A percentile compares a stretch with the other conserved stretches of the same genome.
These are phyloP conservation scores for Ephialtes manifestator DNA, from an alignment of 2,888 invertebrate species.

Conservation along the genomic window DNA sequence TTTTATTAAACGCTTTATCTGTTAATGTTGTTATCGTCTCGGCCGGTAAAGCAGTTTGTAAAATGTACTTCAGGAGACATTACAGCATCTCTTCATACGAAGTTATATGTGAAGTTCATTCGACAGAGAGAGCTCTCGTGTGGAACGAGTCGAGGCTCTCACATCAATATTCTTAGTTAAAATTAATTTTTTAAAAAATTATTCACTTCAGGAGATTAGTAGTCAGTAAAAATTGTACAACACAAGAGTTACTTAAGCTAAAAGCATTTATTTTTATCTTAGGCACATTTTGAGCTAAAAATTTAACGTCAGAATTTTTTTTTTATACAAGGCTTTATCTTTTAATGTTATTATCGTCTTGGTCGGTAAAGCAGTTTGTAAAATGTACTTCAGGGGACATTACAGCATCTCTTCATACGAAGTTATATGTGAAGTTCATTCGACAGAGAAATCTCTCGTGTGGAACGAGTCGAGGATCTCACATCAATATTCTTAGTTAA, in stretches of 20 bases:
- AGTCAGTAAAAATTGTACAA: too few species aligned
- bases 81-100: neutral
- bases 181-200: too few species aligned
- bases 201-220: too few species aligned
- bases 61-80: neutral
- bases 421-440: conserved; percentile 3
- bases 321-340: too few species aligned
- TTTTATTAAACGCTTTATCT: too few species aligned
- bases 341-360: neutral
- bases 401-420: neutral
- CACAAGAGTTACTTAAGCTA: too few species aligned
- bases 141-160: conserved; percentile 30
- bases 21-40: neutral
- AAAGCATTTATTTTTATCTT: neutral
- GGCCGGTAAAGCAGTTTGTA: neutral
- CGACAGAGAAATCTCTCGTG: conserved; percentile 19
- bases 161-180: too few species aligned
- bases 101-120: conserved; percentile 3
- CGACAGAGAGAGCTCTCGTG: conserved; percentile 22
- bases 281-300: neutral
- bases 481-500: too few species aligned
- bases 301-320: neutral
- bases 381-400: neutral
- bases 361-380: conserved; percentile 1
- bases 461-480: conserved; percentile 28